These are phyloP conservation scores for Radopholus similis DNA, from an alignment of 1,140 invertebrate genomes.

Conservation along the genomic window DNA sequence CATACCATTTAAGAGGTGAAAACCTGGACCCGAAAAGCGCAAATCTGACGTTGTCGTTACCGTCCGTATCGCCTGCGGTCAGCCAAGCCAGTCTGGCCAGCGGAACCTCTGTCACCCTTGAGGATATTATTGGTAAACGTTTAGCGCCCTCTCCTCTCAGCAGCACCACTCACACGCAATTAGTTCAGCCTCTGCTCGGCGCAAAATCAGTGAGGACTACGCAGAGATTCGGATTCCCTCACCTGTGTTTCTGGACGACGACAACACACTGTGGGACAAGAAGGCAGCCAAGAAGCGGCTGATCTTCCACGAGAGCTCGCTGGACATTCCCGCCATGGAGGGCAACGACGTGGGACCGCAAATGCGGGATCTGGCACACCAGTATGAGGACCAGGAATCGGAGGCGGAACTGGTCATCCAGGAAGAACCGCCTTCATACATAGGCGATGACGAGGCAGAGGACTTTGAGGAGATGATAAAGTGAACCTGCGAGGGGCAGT, in stretches of 20 bases:
- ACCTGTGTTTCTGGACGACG: slow-evolving; percentile 20
- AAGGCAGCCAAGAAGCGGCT: slow-evolving; percentile 6
- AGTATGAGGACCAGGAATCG: slow-evolving; percentile 9
- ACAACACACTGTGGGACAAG: slow-evolving; percentile 10
- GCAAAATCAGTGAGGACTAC: slow-evolving; percentile 22
- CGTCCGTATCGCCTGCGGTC: neutral
- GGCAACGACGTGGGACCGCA: neutral
- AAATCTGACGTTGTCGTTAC: too few species aligned
- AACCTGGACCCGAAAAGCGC: too few species aligned
- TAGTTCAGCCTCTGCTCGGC: slow-evolving; percentile 6
- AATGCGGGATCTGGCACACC: neutral
- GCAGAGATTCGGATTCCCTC: slow-evolving; percentile 13
- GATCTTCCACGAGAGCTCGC: neutral
- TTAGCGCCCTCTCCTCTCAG: neutral
- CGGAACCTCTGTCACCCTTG: slow-evolving; percentile 3
- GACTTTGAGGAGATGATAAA: slow-evolving; percentile 21
- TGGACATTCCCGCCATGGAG: slow-evolving; percentile 3
- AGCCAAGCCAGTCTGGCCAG: slow-evolving; percentile 2
- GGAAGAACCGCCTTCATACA: slow-evolving; percentile 9
- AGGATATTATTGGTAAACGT: slow-evolving; percentile 14
- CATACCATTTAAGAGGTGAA: too few species aligned
- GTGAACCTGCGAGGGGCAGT: neutral
- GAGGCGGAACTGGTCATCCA: slow-evolving; percentile 11
- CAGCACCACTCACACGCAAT: neutral
- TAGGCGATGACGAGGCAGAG: slow-evolving; percentile 13